Conservation (phyloP, 2,797 vertebrate genomes). For the Alfaro cultratus region DNA sequence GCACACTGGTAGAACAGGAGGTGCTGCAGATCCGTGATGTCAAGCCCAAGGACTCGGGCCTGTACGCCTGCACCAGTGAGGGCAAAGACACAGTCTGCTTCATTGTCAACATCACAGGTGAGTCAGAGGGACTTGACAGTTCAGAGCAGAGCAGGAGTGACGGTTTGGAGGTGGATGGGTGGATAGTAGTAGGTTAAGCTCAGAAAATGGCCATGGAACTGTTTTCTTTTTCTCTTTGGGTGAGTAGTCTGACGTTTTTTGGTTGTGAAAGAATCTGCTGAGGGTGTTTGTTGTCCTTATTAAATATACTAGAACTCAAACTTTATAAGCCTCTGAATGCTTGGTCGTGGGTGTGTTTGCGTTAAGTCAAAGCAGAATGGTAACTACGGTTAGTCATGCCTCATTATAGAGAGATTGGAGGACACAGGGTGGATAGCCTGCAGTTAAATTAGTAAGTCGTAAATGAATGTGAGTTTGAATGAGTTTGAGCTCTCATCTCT, state of each 20-base stretch:
- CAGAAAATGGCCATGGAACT: slow-evolving; percentile 31
- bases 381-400: background rate
- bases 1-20: slow-evolving; percentile 94
- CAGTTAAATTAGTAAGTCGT: slow-evolving; percentile 90
- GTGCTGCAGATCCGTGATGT: slow-evolving; percentile 95
- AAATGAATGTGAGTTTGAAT: slow-evolving; percentile 5
- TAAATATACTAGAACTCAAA: slow-evolving; percentile 8
- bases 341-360: slow-evolving; percentile 1
- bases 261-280: background rate
- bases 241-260: slow-evolving; percentile 7
- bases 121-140: slow-evolving; percentile 72
- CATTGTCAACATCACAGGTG: slow-evolving; percentile 99
- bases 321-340: slow-evolving; percentile 25
- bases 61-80: slow-evolving; percentile 92
- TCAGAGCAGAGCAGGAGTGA: slow-evolving; percentile 18
- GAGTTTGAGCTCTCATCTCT: background rate
- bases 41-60: slow-evolving; percentile 93
- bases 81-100: slow-evolving; percentile 94
- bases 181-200: slow-evolving; percentile 13
- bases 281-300: slow-evolving; percentile 23
- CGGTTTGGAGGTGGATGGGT: slow-evolving; percentile 8
- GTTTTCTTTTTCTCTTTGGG: background rate
- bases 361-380: slow-evolving; percentile 27
- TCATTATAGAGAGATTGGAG: slow-evolving; percentile 88
- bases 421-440: slow-evolving; percentile 89